Evolutionary conservation across 2,113 vertebrate genomes (phyloP).

Genomic region (Barnardius zonarius): DNA sequence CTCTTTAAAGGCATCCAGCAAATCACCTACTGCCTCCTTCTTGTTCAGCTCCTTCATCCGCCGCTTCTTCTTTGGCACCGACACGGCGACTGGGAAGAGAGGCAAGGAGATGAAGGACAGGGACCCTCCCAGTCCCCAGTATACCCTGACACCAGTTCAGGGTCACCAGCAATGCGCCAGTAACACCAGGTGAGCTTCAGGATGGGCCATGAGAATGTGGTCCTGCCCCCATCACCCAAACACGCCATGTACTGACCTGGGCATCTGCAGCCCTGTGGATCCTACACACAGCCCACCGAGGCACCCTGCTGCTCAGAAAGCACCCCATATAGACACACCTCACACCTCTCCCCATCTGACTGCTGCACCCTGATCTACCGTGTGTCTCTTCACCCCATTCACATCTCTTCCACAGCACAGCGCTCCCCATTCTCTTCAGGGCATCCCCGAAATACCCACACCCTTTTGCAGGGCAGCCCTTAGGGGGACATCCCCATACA

Average conservation of each 20-base stretch:
- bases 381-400: neutral
- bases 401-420: neutral
- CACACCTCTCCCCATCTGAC: neutral
- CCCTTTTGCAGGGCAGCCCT: neutral
- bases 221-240: neutral
- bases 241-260: fast-evolving
- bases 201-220: neutral
- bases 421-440: neutral
- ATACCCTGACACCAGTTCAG: neutral
- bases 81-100: constrained; percentile 79
- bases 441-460: neutral
- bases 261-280: neutral
- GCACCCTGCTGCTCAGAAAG: fast-evolving
- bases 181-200: neutral
- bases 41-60: constrained; percentile 96
- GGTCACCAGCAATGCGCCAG: neutral
- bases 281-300: neutral
- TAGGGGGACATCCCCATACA: fast-evolving
- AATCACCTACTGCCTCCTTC: constrained; percentile 91
- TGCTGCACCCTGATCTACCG: fast-evolving
- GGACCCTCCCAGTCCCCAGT: neutral
- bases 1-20: constrained; percentile 98
- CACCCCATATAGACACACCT: neutral
- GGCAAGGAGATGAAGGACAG: neutral
- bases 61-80: constrained; percentile 96